A percentile compares a stretch with the other conserved stretches of the same genome.
Conservation (phyloP, 2,113 vertebrate species). For the Melanostigma gelatinosum region DNA sequence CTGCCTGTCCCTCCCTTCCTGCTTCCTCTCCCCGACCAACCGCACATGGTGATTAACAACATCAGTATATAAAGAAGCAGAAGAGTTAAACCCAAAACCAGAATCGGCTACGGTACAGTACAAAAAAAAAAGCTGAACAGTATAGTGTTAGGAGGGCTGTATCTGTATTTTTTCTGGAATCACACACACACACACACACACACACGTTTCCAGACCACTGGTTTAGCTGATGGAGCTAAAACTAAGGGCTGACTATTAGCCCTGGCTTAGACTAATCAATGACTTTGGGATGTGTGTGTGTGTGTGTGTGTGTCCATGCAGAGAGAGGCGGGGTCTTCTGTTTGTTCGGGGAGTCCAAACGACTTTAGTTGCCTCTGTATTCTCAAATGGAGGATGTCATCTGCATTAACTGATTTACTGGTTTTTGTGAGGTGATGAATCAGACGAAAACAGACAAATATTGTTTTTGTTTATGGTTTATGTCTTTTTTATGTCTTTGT, state of each 20-base stretch:
- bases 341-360: conserved; percentile 22
- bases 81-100: not conserved
- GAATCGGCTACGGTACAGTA: not conserved
- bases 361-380: conserved; percentile 10
- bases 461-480: not conserved
- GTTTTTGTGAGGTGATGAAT: conserved; percentile 9
- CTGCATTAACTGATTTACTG: not conserved
- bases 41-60: not conserved
- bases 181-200: conserved; percentile 11
- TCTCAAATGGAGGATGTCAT: conserved; percentile 23
- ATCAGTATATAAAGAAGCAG: not conserved
- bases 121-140: not conserved
- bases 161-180: not conserved
- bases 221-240: conserved; percentile 77
- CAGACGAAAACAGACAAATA: not conserved
- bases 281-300: conserved; percentile 46
- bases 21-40: conserved; percentile 29
- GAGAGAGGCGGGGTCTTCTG: conserved; percentile 44
- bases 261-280: conserved; percentile 69
- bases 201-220: conserved; percentile 54
- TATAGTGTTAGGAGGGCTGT: not conserved
- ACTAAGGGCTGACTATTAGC: conserved; percentile 71
- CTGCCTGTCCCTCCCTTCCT: conserved; percentile 53
- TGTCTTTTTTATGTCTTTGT: not conserved
- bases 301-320: conserved; percentile 24